phyloP scores from a whole-genome alignment of 23 tunicate genomes.

The Halocynthia aurantium region DNA sequence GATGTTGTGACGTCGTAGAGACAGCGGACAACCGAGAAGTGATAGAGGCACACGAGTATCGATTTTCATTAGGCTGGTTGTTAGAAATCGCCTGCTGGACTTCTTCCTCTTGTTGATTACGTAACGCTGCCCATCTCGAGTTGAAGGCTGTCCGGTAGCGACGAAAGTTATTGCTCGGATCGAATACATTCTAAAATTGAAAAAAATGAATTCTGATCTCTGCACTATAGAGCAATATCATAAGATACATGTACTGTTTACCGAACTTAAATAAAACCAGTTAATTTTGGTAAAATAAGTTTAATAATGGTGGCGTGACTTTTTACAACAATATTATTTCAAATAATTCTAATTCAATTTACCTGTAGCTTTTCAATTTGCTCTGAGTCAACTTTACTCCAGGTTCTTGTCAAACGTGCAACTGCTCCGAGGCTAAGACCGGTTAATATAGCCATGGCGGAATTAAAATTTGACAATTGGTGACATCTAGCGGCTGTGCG shows the following conservation, averaged over 20 bases:
- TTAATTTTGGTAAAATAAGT: no score
- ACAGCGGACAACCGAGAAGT: conserved; percentile 37
- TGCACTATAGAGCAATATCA: not conserved
- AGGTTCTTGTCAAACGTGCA: conserved; percentile 66
- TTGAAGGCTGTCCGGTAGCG: conserved; percentile 61
- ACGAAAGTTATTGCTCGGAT: conserved; percentile 79
- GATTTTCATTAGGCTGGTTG: conserved; percentile 27
- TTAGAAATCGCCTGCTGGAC: not conserved
- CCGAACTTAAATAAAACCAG: no score
- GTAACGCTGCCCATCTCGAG: conserved; percentile 30
- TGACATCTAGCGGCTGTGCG: conserved; percentile 72
- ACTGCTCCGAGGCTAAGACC: conserved; percentile 90
- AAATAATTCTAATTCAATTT: conserved; percentile 8
- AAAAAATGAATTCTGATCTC: conserved; percentile 4
- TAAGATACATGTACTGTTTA: no score
- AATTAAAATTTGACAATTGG: conserved; percentile 87
- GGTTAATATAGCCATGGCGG: conserved; percentile 87
- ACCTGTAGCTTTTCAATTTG: conserved; percentile 75
- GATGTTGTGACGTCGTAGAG: conserved; percentile 73
- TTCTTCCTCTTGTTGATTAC: conserved; percentile 11
- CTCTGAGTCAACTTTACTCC: conserved; percentile 61
- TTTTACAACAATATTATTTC: no score
- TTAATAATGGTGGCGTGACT: no score
- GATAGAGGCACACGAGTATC: conserved; percentile 48
- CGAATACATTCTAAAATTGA: conserved; percentile 54